phyloP scores from a whole-genome alignment of 2,797 vertebrate genomes.

The Esox lucius region DNA sequence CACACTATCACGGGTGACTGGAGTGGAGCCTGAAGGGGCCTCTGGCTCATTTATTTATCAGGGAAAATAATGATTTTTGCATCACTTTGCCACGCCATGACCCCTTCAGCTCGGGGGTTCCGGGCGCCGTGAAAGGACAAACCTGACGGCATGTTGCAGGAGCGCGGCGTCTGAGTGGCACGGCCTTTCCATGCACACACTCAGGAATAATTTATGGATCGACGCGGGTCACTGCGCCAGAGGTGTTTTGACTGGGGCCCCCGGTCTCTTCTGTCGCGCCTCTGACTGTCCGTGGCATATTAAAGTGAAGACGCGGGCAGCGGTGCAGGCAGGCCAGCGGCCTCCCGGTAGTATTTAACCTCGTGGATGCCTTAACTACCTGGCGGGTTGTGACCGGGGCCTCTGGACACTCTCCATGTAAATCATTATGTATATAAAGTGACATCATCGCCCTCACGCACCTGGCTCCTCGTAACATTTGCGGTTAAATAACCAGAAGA shows the following conservation, averaged over 20 bases:
- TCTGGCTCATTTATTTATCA: conserved; percentile 19
- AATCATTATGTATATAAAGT: background rate
- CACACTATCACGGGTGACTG: conserved; percentile 8
- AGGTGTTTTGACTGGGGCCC: conserved; percentile 6
- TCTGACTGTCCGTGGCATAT: background rate
- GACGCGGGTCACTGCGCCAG: conserved; percentile 8
- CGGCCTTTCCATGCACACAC: conserved; percentile 20
- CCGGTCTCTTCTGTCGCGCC: background rate
- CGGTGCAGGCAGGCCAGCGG: background rate
- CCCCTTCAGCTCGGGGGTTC: conserved; percentile 17
- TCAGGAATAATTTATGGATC: conserved; percentile 17
- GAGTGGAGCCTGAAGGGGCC: conserved; percentile 1
- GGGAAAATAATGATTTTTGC: conserved; percentile 24
- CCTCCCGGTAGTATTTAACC: background rate
- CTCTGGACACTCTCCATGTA: background rate
- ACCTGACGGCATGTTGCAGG: conserved; percentile 26
- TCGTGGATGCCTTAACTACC: background rate
- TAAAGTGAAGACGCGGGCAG: background rate
- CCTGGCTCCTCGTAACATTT: background rate
- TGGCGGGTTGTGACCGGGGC: background rate
- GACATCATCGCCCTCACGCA: background rate
- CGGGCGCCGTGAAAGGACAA: conserved; percentile 23
- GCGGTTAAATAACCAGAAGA: too few species aligned
- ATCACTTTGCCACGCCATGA: conserved; percentile 14
- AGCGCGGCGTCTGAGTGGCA: conserved; percentile 8